Base-by-base conservation (phyloP, 2,113 vertebrate genomes). In the Thryonomys swinderianus region DNA sequence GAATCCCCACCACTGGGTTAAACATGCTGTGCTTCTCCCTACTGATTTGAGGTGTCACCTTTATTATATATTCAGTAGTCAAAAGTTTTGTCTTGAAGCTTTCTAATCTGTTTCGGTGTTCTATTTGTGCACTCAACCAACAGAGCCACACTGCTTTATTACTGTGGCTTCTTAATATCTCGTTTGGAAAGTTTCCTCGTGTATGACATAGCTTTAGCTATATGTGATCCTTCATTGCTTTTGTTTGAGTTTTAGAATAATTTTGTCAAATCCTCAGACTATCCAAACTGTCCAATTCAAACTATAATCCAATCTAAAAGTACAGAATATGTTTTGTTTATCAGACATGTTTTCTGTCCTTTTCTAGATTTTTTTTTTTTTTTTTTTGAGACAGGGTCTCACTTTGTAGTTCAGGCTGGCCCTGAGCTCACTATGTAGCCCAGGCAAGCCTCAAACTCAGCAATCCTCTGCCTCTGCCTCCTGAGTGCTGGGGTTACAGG, bases 221-320 rank as follows among this genome's bases (percentile, higher is more conserved):
- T 89, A 71, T 81, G 18, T 53, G 40, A 91, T 30, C 17, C 69
- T 92, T 76, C 59, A 67, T 61, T 66, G 66, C 11, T 69, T 92
- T 51, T 51, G 10, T 59, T 88, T 88, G 74, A 84, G 85, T 91
- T 95, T 91, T 57, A 92, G 66, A 86, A 18, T 83, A 82, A 57
- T 51, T 90, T 40, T 71, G 34, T 76, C 64, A 67, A 85, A 82
- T 95, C 67, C 34, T 73, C 40, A 73, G 23, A 25, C 37, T 45
- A 74, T 45, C 40, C 34, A 84, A 66, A 25, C 37, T 45, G 45
- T 45, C 40, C 34, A 84, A 66, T 42, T 42, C 69, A 42, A 73
- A 73, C 20, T 73, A 48, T 78, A 42, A 82, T 88, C 37, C 17
- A 53, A 67, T 79, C 59, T 53, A 59, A 86, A 37, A 92, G 67